These are phyloP conservation scores for Noctua pronuba DNA, from an alignment of 2,888 invertebrate species.

Conservation along the genomic window DNA sequence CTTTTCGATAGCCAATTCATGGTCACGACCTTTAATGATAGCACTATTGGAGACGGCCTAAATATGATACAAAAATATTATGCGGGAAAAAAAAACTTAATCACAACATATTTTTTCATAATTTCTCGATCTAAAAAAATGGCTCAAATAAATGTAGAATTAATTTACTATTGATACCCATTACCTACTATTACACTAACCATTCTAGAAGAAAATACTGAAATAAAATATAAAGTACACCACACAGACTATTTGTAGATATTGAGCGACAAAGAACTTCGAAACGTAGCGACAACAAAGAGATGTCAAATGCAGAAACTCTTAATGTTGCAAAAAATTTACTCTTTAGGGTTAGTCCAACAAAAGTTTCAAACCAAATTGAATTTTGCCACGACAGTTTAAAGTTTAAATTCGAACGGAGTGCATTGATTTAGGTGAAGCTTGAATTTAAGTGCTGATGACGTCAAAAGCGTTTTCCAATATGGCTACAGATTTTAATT, in stretches of 20 bases:
- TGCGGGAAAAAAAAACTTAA: not conserved
- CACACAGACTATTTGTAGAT: constrained; percentile 55
- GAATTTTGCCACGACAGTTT: constrained; percentile 8
- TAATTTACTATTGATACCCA: not conserved
- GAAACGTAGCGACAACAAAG: constrained; percentile 65
- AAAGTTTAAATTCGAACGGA: constrained; percentile 35
- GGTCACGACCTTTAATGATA: not conserved
- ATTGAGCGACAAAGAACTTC: constrained; percentile 69
- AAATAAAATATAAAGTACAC: constrained; percentile 50
- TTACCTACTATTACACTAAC: not conserved
- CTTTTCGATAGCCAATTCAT: not conserved
- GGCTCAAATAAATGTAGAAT: not conserved
- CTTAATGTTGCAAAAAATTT: constrained; percentile 60
- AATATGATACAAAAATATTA: not conserved
- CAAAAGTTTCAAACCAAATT: constrained; percentile 35
- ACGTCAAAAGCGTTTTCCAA: constrained; percentile 47
- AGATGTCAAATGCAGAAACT: constrained; percentile 66
- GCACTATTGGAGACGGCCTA: not conserved
- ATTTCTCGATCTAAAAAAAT: not conserved
- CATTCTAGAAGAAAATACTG: not conserved
- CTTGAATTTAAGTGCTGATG: constrained; percentile 47
- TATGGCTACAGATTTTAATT: constrained; percentile 40
- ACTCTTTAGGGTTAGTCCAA: constrained; percentile 34
- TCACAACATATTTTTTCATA: not conserved
- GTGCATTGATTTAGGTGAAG: constrained; percentile 30